Percentiles rank a stretch among this genome's conserved stretches.
Evolutionary conservation across 1,140 invertebrate genomes (phyloP).

Genomic region (Drosophila tristis): DNA sequence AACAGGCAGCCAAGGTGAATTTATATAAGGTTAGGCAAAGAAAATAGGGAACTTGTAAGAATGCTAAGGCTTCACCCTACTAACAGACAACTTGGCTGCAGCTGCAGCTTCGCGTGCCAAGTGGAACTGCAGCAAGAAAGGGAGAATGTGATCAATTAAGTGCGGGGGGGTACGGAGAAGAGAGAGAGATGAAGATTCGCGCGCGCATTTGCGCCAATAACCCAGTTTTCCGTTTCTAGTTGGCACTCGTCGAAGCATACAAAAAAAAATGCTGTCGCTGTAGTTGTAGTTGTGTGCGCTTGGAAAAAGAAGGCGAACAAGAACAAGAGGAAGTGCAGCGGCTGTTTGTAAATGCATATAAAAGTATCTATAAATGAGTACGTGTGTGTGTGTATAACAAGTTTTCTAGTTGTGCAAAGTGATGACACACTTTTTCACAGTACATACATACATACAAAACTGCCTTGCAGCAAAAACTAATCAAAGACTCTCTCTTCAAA

Average conservation of each 20-base stretch:
- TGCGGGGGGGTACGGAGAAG: background rate
- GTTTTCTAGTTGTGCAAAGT: conserved; percentile 72
- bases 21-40: too few species aligned
- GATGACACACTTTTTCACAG: conserved; percentile 68
- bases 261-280: conserved; percentile 38
- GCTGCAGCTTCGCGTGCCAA: conserved; percentile 58
- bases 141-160: background rate
- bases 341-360: conserved; percentile 4
- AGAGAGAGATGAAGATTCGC: conserved; percentile 34
- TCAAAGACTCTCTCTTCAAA: conserved; percentile 71
- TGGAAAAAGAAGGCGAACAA: conserved; percentile 29
- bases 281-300: conserved; percentile 12
- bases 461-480: conserved; percentile 39
- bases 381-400: conserved; percentile 51
- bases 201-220: conserved; percentile 74
- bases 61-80: too few species aligned
- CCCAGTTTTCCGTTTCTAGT: conserved; percentile 77
- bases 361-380: conserved; percentile 17
- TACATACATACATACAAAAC: conserved; percentile 12
- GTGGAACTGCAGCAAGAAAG: conserved; percentile 48
- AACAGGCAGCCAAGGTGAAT: background rate
- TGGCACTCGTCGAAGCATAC: conserved; percentile 59
- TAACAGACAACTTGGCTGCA: conserved; percentile 21
- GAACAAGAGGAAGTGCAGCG: too few species aligned
- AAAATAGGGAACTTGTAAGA: too few species aligned